Percentiles rank a stretch among this genome's conserved stretches.
These are phyloP conservation scores for Sphinx pinastri DNA, from an alignment of 2,888 invertebrate genomes.

Conservation along the genomic window DNA sequence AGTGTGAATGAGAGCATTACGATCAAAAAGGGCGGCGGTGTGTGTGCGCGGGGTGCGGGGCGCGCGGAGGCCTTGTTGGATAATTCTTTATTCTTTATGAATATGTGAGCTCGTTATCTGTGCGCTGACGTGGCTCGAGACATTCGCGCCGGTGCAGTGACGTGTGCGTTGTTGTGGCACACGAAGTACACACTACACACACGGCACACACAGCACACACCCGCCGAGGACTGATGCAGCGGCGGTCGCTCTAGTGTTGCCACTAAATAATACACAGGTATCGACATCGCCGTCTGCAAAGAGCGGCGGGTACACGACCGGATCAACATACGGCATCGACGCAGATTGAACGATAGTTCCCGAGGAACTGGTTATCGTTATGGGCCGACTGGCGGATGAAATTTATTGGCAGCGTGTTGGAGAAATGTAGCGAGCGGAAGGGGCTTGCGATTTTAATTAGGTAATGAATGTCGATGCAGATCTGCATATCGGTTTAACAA, in stretches of 20 bases:
- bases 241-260: slow-evolving; percentile 60
- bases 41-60: slow-evolving; percentile 59
- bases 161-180: slow-evolving; percentile 42
- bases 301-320: slow-evolving; percentile 83
- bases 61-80: slow-evolving; percentile 70
- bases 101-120: slow-evolving; percentile 83
- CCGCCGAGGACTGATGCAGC: slow-evolving; percentile 40
- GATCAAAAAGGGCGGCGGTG: slow-evolving; percentile 61
- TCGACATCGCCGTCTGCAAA: slow-evolving; percentile 79
- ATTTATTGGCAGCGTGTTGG: slow-evolving; percentile 83
- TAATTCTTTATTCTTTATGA: slow-evolving; percentile 84
- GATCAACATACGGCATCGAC: slow-evolving; percentile 84
- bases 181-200: slow-evolving; percentile 43
- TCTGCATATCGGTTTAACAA: slow-evolving; percentile 82
- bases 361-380: slow-evolving; percentile 84
- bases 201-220: slow-evolving; percentile 31
- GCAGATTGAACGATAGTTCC: slow-evolving; percentile 84
- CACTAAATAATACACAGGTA: slow-evolving; percentile 83
- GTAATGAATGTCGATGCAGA: slow-evolving; percentile 84
- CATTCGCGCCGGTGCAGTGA: slow-evolving; percentile 59
- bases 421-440: slow-evolving; percentile 84
- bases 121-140: slow-evolving; percentile 68
- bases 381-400: slow-evolving; percentile 83
- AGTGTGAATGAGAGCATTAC: slow-evolving; percentile 83
- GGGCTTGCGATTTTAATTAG: slow-evolving; percentile 84